Evolutionary conservation across 2,113 vertebrate genomes (phyloP).

Genomic region (Gymnorhina tibicen): DNA sequence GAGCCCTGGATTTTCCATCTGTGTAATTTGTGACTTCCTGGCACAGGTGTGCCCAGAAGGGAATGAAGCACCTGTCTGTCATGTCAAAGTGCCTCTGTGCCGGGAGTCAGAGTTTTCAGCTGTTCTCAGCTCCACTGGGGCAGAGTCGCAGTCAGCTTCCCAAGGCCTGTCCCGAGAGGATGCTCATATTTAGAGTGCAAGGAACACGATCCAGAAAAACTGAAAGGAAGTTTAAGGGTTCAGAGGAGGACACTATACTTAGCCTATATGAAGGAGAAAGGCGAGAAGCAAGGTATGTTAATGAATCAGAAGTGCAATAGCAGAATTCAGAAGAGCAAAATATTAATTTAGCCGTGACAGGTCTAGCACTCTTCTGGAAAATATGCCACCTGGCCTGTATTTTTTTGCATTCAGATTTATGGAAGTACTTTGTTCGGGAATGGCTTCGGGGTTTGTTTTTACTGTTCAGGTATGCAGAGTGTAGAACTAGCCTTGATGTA

Average conservation of each 20-base stretch:
- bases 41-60: not conserved
- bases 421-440: not conserved
- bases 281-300: not conserved
- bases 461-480: not conserved
- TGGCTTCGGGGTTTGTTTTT: constrained; percentile 34
- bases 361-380: not conserved
- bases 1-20: not conserved
- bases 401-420: not conserved
- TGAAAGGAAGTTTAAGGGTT: not conserved
- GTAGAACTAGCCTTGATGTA: not conserved
- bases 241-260: not conserved
- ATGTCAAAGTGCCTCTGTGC: not conserved
- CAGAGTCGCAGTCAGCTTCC: not conserved
- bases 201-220: not conserved
- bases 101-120: not conserved
- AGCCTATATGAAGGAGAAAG: not conserved
- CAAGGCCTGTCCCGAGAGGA: not conserved
- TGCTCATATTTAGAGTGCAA: not conserved
- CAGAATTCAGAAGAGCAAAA: not conserved
- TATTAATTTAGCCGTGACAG: not conserved
- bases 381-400: not conserved
- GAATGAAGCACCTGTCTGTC: not conserved
- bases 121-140: not conserved
- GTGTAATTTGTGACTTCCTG: not conserved
- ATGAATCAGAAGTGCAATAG: not conserved